These are phyloP conservation scores for Mobula hypostoma DNA, from an alignment of 2,113 vertebrate species.

Conservation along the genomic window DNA sequence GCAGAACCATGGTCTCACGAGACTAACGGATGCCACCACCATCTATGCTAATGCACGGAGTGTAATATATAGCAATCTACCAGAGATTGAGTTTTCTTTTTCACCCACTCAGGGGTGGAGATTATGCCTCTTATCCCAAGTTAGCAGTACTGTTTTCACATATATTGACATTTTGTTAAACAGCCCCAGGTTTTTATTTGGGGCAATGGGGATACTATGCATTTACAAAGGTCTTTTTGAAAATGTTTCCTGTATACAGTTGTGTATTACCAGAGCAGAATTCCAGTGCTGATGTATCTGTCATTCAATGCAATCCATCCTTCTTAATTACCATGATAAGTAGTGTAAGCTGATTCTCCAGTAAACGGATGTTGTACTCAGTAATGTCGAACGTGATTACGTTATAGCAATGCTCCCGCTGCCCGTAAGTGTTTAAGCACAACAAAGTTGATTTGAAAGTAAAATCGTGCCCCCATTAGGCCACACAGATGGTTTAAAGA, in stretches of 20 bases:
- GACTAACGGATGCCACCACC: too few relatives aligned
- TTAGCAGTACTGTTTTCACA: constrained; percentile 2
- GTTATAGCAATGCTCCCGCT: not conserved
- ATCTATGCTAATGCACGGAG: not conserved
- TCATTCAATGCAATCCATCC: not conserved
- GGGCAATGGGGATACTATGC: not conserved
- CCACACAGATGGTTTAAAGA: not conserved
- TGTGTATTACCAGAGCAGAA: not conserved
- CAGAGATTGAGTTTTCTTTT: not conserved
- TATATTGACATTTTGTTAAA: constrained; percentile 5
- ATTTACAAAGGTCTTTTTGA: not conserved
- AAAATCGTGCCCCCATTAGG: not conserved
- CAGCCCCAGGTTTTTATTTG: not conserved
- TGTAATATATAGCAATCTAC: not conserved
- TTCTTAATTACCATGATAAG: not conserved
- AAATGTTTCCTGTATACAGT: not conserved
- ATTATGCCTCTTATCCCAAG: not conserved
- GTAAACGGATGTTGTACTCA: not conserved
- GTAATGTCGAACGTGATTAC: not conserved
- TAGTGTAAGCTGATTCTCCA: not conserved
- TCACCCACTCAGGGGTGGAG: not conserved
- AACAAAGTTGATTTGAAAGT: not conserved
- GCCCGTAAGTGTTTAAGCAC: not conserved
- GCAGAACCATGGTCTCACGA: too few relatives aligned
- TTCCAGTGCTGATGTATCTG: not conserved